A percentile compares a stretch with the other conserved stretches of the same genome.
Evolutionary conservation across 1,140 invertebrate species (phyloP).

Genomic region (Drosophila kurseongensis): DNA sequence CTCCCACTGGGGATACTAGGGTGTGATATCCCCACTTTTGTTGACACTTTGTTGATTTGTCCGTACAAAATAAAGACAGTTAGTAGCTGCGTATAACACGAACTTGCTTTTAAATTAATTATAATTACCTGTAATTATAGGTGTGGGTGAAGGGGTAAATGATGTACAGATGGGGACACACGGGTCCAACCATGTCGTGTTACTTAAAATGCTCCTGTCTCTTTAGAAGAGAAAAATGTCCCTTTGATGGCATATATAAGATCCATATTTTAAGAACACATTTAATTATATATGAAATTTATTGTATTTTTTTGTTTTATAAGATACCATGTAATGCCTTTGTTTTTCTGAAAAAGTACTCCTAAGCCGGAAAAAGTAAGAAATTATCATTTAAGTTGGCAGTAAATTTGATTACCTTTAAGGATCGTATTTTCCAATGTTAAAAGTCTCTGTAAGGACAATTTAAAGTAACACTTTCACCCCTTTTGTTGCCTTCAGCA

Average conservation of each 20-base stretch:
- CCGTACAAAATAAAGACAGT: constrained; percentile 44
- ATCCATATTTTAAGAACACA: too few relatives aligned
- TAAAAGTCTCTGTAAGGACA: neutral
- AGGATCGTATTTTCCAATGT: neutral
- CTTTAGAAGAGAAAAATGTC: neutral
- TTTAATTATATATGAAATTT: too few relatives aligned
- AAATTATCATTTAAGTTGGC: too few relatives aligned
- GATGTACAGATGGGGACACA: neutral
- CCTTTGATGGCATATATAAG: neutral
- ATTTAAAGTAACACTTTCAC: constrained; percentile 26
- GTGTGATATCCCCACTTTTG: constrained; percentile 14
- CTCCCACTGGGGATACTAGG: constrained; percentile 85
- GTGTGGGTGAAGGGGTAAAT: neutral
- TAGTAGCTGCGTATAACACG: constrained; percentile 38
- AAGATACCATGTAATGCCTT: too few relatives aligned
- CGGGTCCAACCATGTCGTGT: neutral
- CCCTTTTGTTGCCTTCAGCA: neutral
- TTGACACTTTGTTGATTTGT: constrained; percentile 67
- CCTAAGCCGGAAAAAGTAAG: too few relatives aligned
- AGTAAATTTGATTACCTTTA: too few relatives aligned
- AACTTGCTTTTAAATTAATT: constrained; percentile 47
- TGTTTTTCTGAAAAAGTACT: too few relatives aligned
- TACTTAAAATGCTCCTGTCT: neutral
- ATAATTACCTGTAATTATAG: constrained; percentile 26
- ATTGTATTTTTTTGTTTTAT: too few relatives aligned